Conservation (phyloP, 2,113 vertebrate genomes). For the Bettongia penicillata region DNA sequence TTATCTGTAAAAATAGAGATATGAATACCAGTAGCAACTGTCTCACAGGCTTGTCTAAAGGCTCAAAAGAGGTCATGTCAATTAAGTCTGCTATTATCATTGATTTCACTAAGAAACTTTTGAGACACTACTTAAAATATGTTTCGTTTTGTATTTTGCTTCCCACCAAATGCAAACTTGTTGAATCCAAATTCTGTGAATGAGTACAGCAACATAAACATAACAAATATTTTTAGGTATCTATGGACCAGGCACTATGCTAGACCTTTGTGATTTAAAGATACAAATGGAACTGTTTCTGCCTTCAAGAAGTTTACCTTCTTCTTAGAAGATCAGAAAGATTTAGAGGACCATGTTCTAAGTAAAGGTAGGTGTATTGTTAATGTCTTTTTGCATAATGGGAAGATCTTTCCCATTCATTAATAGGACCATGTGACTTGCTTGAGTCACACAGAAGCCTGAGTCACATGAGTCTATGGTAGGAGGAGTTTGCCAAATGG, state of each 20-base stretch:
- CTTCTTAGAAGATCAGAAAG: background rate
- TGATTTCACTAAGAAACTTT: background rate
- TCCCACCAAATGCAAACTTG: background rate
- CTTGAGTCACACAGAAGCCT: too few species aligned
- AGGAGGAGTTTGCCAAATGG: too few species aligned
- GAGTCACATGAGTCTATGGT: too few species aligned
- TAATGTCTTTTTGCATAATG: too few species aligned
- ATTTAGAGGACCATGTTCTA: background rate
- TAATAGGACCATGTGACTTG: too few species aligned
- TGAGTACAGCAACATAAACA: background rate
- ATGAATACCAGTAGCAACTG: background rate
- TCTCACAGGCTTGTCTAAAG: background rate
- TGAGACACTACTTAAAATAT: background rate
- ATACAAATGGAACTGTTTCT: background rate
- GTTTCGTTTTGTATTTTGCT: background rate
- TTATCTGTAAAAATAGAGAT: background rate
- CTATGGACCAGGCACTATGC: background rate
- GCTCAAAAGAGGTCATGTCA: background rate
- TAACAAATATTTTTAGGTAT: background rate
- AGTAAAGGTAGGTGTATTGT: background rate
- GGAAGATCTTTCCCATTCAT: too few species aligned
- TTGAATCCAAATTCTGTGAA: background rate
- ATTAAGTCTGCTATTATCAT: background rate
- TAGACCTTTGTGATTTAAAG: background rate
- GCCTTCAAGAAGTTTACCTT: background rate